phyloP scores from a whole-genome alignment of 2,113 vertebrate genomes.

The Numenius arquata region DNA sequence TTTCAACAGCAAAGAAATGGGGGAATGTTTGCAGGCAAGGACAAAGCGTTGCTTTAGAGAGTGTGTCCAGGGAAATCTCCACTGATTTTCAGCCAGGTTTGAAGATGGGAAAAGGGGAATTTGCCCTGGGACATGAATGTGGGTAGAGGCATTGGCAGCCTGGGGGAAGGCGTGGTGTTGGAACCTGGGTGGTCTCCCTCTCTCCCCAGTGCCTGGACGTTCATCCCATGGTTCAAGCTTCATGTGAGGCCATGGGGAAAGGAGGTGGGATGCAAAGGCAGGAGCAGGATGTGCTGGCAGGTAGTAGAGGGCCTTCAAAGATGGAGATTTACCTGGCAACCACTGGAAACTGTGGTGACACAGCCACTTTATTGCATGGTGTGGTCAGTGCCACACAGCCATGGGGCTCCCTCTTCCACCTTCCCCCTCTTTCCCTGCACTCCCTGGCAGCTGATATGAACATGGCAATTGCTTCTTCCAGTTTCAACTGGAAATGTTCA shows the following conservation, averaged over 20 bases:
- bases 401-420: neutral
- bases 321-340: neutral
- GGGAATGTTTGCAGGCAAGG: accelerated
- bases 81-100: neutral
- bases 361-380: neutral
- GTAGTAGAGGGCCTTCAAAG: no score
- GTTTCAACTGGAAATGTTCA: no score
- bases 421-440: neutral
- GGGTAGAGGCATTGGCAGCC: neutral
- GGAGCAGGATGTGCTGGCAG: neutral
- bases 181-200: neutral
- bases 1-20: accelerated
- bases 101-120: neutral
- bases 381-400: neutral
- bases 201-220: accelerated
- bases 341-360: accelerated
- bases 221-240: accelerated
- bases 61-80: neutral
- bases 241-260: neutral
- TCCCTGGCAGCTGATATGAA: neutral
- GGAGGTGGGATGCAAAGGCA: neutral
- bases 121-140: neutral
- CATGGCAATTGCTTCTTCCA: neutral
- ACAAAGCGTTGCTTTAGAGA: neutral
- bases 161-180: neutral